Evolutionary conservation across 1,140 invertebrate genomes (phyloP), one percentile per base, ranked within the genome.

Genomic region (Drosophila melanica): DNA sequence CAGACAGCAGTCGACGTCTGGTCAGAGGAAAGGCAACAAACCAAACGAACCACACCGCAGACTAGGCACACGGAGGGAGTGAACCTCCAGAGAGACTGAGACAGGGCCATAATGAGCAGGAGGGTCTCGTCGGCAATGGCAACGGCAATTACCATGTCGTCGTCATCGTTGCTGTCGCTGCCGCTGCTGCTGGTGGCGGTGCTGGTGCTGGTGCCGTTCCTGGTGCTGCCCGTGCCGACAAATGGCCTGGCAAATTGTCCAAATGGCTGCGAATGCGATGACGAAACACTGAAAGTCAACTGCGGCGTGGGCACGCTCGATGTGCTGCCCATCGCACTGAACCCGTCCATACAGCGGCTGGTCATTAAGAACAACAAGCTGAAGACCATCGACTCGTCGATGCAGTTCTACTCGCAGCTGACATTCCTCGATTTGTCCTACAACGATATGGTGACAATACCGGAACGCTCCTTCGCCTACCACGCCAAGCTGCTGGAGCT

Each of bases 321-420:
- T 92, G 96, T 97, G 12, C 95, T 98, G 45, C 97, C 97, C 39
- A 98, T 98, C 75, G 96, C 97, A 1, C 93, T 98, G 44, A 98
- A 98, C 92, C 97, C 97, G 3, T 96, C 95, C 75, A 96, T 98
- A 58, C 96, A 97, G 90, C 93, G 96, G 20, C 94, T 97, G 59
- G 95, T 96, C 48, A 94, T 98, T 33, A 95, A 95, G 78, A 96
- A 96, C 86, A 98, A 97, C 91, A 95, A 95, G 77, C 97, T 98
- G 79, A 97, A 97, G 91, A 96, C 95, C 16, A 96, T 98, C 44
- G 96, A 97, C 90, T 95, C 95, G 9, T 96, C 96, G 3, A 96
- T 98, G 90, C 95, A 96, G 77, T 97, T 98, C 92, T 98, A 98
- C 91, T 94, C 95, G 0, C 96, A 97, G 67, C 93, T 98, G 1